Evolutionary conservation across 2,888 invertebrate species (phyloP).

Genomic region (Sabatieria punctata): DNA sequence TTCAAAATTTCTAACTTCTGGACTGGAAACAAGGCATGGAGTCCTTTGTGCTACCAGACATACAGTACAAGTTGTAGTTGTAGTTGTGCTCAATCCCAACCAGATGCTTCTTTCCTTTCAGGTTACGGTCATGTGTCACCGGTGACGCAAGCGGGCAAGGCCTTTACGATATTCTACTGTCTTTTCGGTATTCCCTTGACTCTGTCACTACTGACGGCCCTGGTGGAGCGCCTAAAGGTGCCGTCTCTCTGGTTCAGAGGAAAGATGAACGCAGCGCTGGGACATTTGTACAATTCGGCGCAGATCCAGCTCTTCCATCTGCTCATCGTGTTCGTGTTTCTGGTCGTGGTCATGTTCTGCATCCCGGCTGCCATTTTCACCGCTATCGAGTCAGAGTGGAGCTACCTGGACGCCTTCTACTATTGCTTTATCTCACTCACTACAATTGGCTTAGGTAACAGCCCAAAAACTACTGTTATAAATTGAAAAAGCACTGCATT

Average conservation of each 20-base stretch:
- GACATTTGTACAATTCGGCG: slow-evolving; percentile 44
- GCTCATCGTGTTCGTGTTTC: slow-evolving; percentile 40
- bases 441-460: slow-evolving; percentile 55
- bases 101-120: no score
- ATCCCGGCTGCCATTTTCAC: slow-evolving; percentile 59
- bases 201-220: slow-evolving; percentile 58
- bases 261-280: slow-evolving; percentile 49
- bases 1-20: no score
- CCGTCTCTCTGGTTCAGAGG: slow-evolving; percentile 55
- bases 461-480: background rate
- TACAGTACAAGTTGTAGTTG: no score
- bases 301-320: slow-evolving; percentile 21
- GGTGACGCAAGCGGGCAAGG: slow-evolving; percentile 61
- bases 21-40: no score
- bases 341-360: slow-evolving; percentile 48
- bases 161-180: slow-evolving; percentile 72
- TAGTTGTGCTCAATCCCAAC: no score
- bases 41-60: no score
- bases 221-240: slow-evolving; percentile 59
- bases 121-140: slow-evolving; percentile 80
- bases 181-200: slow-evolving; percentile 66
- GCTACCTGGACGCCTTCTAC: slow-evolving; percentile 66
- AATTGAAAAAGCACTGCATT: background rate
- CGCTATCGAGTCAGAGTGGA: slow-evolving; percentile 50
- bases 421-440: slow-evolving; percentile 78